These are phyloP conservation scores for Aphelocoma californica DNA, from an alignment of 2,797 vertebrate genomes.

Conservation along the genomic window DNA sequence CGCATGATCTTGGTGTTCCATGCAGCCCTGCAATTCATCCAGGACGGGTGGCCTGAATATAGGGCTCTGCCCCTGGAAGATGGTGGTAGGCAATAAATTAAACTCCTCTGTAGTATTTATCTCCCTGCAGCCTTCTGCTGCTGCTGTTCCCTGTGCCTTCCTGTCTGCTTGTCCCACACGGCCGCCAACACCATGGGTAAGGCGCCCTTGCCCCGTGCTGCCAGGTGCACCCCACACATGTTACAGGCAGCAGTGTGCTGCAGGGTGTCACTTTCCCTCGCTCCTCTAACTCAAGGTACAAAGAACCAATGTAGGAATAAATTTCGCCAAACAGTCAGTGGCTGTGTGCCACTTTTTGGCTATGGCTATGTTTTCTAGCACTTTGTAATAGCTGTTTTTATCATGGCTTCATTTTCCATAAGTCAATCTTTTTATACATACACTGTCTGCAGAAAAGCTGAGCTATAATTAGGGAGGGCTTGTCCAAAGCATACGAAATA, in stretches of 20 bases:
- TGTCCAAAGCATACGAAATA: not conserved
- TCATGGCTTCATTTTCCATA: not conserved
- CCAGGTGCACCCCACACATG: not conserved
- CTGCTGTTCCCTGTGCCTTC: not conserved
- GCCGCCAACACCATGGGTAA: not conserved
- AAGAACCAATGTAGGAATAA: not conserved
- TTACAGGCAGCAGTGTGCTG: not conserved
- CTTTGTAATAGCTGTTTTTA: not conserved
- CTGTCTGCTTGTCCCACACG: not conserved
- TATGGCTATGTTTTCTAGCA: not conserved
- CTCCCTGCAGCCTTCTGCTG: not conserved
- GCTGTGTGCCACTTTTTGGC: not conserved
- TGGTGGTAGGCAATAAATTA: not conserved
- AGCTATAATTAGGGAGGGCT: not conserved
- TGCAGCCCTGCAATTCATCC: not conserved
- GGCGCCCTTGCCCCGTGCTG: not conserved
- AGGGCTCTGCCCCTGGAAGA: not conserved
- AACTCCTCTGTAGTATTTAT: not conserved
- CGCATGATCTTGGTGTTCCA: accelerated
- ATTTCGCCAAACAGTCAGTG: not conserved
- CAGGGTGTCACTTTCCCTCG: not conserved
- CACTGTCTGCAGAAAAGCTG: not conserved
- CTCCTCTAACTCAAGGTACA: slow-evolving; percentile 18
- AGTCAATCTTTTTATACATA: not conserved
- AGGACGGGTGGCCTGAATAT: accelerated